Conservation (phyloP, 2,888 invertebrate genomes). For the Blomia tropicalis region DNA sequence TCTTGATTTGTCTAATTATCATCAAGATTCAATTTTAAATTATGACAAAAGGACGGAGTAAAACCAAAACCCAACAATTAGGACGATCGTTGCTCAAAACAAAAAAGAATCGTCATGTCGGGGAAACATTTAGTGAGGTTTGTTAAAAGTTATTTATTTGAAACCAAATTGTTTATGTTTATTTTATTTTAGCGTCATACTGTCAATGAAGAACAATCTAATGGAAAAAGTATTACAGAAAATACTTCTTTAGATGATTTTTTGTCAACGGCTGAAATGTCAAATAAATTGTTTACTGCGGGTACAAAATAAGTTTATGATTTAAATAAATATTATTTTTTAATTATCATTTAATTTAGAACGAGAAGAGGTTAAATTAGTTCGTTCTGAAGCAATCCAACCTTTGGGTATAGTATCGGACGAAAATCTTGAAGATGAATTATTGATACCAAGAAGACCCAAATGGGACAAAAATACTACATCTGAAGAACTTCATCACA, state of each 20-base stretch:
- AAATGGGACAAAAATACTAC: slow-evolving; percentile 57
- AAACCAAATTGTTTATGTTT: background rate
- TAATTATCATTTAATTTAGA: slow-evolving; percentile 47
- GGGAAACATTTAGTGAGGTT: background rate
- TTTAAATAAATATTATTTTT: slow-evolving; percentile 20
- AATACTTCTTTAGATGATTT: slow-evolving; percentile 93
- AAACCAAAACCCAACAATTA: background rate
- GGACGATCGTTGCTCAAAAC: slow-evolving; percentile 14
- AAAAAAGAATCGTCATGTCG: background rate
- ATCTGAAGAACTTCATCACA: slow-evolving; percentile 57
- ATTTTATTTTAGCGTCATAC: slow-evolving; percentile 38
- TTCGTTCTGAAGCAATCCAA: slow-evolving; percentile 46
- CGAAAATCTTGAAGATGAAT: slow-evolving; percentile 3
- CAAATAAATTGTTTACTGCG: slow-evolving; percentile 70
- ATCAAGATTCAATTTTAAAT: too few relatives aligned
- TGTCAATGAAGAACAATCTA: slow-evolving; percentile 72
- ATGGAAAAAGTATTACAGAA: slow-evolving; percentile 80
- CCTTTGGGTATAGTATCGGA: background rate
- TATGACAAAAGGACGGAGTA: background rate
- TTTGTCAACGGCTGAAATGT: slow-evolving; percentile 78
- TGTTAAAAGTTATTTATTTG: background rate
- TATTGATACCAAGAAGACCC: slow-evolving; percentile 44
- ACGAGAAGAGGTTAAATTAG: slow-evolving; percentile 63
- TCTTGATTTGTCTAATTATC: too few relatives aligned
- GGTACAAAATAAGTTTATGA: slow-evolving; percentile 32